These are phyloP conservation scores for Raillietiella orientalis DNA, from an alignment of 2,888 invertebrate genomes.

Conservation along the genomic window DNA sequence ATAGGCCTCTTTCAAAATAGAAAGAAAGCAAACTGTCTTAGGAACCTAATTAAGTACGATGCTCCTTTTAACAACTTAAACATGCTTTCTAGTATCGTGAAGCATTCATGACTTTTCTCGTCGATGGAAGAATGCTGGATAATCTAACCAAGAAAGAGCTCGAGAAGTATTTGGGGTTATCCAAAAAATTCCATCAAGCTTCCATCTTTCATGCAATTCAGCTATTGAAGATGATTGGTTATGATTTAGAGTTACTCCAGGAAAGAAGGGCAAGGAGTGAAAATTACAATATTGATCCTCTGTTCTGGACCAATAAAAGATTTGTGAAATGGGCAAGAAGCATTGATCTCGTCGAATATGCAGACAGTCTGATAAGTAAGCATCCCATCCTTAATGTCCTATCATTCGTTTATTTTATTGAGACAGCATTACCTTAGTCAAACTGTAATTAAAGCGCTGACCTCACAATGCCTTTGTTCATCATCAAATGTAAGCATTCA, in stretches of 20 bases:
- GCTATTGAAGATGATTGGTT: conserved; percentile 60
- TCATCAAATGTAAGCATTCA: too few species aligned
- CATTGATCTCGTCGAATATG: conserved; percentile 75
- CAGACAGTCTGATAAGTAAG: conserved; percentile 61
- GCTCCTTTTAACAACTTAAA: too few species aligned
- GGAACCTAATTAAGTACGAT: too few species aligned
- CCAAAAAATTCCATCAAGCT: conserved; percentile 73
- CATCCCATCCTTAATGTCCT: too few species aligned
- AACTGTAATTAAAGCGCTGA: too few species aligned
- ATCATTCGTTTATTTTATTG: too few species aligned
- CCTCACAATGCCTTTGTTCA: too few species aligned
- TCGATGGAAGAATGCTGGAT: conserved; percentile 74
- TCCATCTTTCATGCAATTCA: conserved; percentile 80
- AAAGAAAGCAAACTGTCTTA: too few species aligned
- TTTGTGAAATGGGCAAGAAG: conserved; percentile 76
- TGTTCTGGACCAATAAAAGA: conserved; percentile 84
- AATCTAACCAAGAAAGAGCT: conserved; percentile 73
- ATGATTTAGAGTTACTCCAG: conserved; percentile 22
- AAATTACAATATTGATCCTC: conserved; percentile 38
- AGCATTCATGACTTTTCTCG: conserved; percentile 53
- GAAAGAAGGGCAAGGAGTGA: neutral
- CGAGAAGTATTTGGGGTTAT: conserved; percentile 69
- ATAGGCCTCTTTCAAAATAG: too few species aligned
- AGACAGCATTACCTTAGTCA: too few species aligned
- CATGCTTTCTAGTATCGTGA: conserved; percentile 45